phyloP scores from a whole-genome alignment of 2,888 invertebrate species.

The Osmoderma eremita region DNA sequence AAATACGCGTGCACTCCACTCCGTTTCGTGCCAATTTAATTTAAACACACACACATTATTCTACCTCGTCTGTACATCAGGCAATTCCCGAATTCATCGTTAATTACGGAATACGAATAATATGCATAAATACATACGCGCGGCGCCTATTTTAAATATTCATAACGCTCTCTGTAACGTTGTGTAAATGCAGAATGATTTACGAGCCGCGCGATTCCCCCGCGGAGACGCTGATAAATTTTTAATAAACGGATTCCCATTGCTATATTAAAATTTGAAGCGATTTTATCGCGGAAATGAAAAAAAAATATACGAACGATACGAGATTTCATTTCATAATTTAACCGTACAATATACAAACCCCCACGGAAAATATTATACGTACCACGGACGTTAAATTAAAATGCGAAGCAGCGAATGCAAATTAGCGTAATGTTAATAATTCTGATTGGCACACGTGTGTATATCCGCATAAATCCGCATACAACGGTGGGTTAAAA shows the following conservation, averaged over 20 bases:
- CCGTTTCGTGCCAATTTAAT: slow-evolving; percentile 26
- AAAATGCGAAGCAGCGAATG: slow-evolving; percentile 13
- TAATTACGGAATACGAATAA: slow-evolving; percentile 8
- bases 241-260: slow-evolving; percentile 24
- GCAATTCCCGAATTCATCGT: slow-evolving; percentile 21
- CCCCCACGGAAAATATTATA: slow-evolving; percentile 10
- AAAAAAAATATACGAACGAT: slow-evolving; percentile 3
- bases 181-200: slow-evolving; percentile 26
- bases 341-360: not conserved
- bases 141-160: slow-evolving; percentile 17
- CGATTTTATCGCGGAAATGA: slow-evolving; percentile 13
- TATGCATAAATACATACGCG: slow-evolving; percentile 1
- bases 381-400: not conserved
- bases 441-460: slow-evolving; percentile 6
- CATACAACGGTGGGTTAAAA: not conserved
- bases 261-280: slow-evolving; percentile 19
- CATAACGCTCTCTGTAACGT: not conserved
- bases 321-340: slow-evolving; percentile 23
- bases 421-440: slow-evolving; percentile 5
- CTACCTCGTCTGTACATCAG: not conserved
- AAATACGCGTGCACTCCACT: not conserved
- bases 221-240: slow-evolving; percentile 4
- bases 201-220: slow-evolving; percentile 11
- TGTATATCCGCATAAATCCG: too few species aligned
- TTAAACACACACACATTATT: not conserved